These are phyloP conservation scores for Myxocyprinus asiaticus DNA, from an alignment of 2,113 vertebrate genomes.

Conservation along the genomic window DNA sequence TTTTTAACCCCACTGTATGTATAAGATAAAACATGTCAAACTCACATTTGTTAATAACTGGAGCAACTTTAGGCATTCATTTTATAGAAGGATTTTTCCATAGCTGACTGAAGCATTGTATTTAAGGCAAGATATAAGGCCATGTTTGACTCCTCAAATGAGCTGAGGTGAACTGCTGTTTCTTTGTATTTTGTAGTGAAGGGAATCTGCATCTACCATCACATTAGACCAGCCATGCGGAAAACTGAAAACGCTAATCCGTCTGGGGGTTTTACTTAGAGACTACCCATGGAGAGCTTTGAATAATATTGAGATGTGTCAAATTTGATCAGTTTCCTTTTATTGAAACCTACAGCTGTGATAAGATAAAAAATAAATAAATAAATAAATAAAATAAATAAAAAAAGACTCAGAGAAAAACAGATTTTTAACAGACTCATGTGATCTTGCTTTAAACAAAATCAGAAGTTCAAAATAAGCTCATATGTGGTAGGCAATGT, in stretches of 20 bases:
- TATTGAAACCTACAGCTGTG: constrained; percentile 13
- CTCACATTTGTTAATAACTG: no score
- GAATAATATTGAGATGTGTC: constrained; percentile 13
- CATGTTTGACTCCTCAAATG: background rate
- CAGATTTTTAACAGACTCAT: constrained; percentile 11
- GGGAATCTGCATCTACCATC: background rate
- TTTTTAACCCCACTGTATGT: no score
- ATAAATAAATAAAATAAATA: background rate
- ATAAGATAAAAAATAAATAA: background rate
- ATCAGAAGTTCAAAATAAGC: background rate
- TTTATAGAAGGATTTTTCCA: no score
- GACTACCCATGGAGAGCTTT: constrained; percentile 27
- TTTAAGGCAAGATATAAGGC: no score
- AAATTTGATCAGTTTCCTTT: background rate
- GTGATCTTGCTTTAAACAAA: background rate
- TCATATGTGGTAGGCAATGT: constrained; percentile 5
- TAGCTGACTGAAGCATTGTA: no score
- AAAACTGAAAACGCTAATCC: constrained; percentile 52
- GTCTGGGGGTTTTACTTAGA: background rate
- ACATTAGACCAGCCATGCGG: constrained; percentile 24
- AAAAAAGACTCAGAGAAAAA: constrained; percentile 22
- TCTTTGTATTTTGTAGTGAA: background rate
- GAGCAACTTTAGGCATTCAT: no score
- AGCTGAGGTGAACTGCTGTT: background rate
- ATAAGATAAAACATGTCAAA: no score